Percentiles rank a stretch among this genome's conserved stretches.
Evolutionary conservation across 2,113 vertebrate species (phyloP).

Genomic region (Microcebus tavaratra): DNA sequence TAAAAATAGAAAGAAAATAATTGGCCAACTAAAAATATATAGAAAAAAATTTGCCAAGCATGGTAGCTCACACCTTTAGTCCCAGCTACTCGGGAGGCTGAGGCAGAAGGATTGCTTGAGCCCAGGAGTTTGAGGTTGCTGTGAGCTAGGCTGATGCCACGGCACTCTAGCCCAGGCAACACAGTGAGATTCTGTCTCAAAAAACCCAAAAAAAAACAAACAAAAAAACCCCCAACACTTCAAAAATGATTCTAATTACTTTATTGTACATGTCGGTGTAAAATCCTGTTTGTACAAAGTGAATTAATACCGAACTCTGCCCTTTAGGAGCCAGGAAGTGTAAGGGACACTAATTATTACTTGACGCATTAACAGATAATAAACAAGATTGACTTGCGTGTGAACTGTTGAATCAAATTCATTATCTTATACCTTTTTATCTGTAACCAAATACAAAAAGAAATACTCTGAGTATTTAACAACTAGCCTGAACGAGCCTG

Average conservation of each 20-base stretch:
- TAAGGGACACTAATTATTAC: neutral
- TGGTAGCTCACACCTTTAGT: too few species aligned
- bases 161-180: too few species aligned
- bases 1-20: too few species aligned
- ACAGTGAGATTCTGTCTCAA: too few species aligned
- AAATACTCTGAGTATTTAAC: neutral
- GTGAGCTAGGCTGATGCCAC: too few species aligned
- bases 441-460: neutral
- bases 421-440: neutral
- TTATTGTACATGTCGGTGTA: neutral
- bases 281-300: neutral
- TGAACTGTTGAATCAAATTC: neutral
- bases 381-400: neutral
- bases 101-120: too few species aligned
- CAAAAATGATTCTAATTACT: neutral
- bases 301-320: slow-evolving; percentile 12
- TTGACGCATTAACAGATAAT: neutral
- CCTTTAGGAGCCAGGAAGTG: neutral
- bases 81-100: too few species aligned
- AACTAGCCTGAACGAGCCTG: neutral
- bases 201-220: too few species aligned
- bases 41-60: too few species aligned
- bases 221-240: neutral
- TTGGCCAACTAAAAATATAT: too few species aligned
- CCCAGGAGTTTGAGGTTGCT: too few species aligned